Conservation (phyloP, 2,888 invertebrate genomes). For the Deilephila elpenor region DNA sequence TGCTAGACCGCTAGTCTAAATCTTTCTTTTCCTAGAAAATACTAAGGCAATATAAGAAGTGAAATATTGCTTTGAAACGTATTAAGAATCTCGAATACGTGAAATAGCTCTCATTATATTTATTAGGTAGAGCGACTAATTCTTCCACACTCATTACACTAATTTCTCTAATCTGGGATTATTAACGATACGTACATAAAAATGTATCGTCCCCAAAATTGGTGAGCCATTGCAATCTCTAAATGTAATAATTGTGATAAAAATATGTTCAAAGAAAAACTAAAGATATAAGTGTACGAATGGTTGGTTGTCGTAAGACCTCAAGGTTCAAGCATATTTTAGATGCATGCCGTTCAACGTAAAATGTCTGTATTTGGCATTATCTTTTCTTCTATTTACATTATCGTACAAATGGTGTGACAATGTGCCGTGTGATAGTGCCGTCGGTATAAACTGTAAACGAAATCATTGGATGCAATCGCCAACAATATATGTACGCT, state of each 20-base stretch:
- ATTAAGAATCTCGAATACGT: background rate
- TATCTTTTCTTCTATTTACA: conserved; percentile 7
- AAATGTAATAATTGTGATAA: too few species aligned
- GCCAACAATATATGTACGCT: conserved; percentile 18
- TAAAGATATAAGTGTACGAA: too few species aligned
- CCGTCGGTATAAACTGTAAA: conserved; percentile 2
- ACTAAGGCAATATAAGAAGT: background rate
- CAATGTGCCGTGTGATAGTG: conserved; percentile 20
- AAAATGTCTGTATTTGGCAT: conserved; percentile 5
- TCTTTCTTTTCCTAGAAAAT: background rate
- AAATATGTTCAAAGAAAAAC: too few species aligned
- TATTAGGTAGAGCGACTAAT: too few species aligned
- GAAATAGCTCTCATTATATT: too few species aligned
- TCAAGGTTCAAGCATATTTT: background rate
- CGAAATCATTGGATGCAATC: conserved; percentile 25
- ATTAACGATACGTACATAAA: too few species aligned
- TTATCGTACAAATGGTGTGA: conserved; percentile 23
- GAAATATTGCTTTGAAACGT: background rate
- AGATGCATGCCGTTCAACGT: background rate
- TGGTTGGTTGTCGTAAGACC: background rate
- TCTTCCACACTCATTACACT: too few species aligned
- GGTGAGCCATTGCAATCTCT: too few species aligned
- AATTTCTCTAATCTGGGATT: too few species aligned
- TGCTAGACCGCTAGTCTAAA: background rate
- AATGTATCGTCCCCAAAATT: too few species aligned